phyloP scores from a whole-genome alignment of 2,113 vertebrate genomes.

The Psittacus erithacus region DNA sequence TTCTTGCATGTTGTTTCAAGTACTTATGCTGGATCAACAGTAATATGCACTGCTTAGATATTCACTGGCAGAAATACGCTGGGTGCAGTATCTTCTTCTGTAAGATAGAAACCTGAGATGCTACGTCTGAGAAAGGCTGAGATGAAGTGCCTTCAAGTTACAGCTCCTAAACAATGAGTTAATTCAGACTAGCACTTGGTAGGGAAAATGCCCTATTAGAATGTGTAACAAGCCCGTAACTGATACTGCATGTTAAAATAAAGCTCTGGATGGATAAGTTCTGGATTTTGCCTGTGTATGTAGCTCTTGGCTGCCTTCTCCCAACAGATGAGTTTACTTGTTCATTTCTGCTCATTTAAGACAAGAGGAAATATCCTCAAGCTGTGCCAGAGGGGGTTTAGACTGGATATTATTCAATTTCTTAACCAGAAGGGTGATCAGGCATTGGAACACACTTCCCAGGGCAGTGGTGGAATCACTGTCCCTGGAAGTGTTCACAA shows the following conservation, averaged over 20 bases:
- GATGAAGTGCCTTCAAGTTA: not conserved
- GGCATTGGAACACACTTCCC: not conserved
- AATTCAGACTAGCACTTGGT: not conserved
- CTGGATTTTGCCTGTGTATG: not conserved
- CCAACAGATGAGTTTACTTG: not conserved
- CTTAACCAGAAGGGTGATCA: not conserved
- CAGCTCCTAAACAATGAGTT: not conserved
- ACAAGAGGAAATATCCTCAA: not conserved
- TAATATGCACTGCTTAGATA: not conserved
- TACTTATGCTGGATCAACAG: not conserved
- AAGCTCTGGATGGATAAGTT: not conserved
- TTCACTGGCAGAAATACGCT: not conserved
- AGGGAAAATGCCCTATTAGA: not conserved
- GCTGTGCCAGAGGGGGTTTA: not conserved
- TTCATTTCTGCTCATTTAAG: not conserved
- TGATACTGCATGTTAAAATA: not conserved
- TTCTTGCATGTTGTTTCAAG: constrained; percentile 40
- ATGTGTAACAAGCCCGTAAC: not conserved
- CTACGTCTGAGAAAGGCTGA: not conserved
- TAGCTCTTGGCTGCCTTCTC: not conserved
- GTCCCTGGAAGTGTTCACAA: not conserved
- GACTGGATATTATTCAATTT: not conserved
- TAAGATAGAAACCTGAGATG: not conserved
- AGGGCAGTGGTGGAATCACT: not conserved
- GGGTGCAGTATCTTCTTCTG: not conserved